Conservation (phyloP, 2,797 vertebrate genomes). For the Poecilia wingei region DNA sequence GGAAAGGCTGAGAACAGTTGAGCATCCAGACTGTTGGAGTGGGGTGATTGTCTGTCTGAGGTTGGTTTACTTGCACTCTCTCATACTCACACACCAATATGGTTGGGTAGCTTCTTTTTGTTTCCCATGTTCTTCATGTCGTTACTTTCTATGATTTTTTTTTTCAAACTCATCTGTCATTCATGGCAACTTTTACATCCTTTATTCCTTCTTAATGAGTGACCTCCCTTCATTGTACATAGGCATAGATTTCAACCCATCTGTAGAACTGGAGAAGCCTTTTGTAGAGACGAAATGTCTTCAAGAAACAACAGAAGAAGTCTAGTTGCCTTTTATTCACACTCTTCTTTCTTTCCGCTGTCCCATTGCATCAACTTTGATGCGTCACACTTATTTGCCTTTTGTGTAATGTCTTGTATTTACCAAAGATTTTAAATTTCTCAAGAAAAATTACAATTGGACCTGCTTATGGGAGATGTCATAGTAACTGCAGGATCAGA, state of each 20-base stretch:
- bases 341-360: constrained; percentile 16
- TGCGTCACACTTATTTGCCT: constrained; percentile 60
- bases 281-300: background rate
- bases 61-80: constrained; percentile 7
- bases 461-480: background rate
- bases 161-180: constrained; percentile 65
- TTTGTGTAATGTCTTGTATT: constrained; percentile 22
- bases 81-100: constrained; percentile 23
- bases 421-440: constrained; percentile 4
- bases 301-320: background rate
- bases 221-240: constrained; percentile 28
- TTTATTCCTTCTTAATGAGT: constrained; percentile 45
- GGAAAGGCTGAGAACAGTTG: constrained; percentile 78
- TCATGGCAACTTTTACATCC: constrained; percentile 55
- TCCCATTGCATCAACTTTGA: constrained; percentile 39
- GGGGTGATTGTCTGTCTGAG: constrained; percentile 59
- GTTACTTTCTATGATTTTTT: constrained; percentile 38
- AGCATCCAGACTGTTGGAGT: constrained; percentile 68
- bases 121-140: constrained; percentile 57
- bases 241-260: background rate
- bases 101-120: constrained; percentile 36
- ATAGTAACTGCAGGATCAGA: background rate
- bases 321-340: background rate
- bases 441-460: constrained; percentile 28
- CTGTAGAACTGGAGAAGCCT: background rate